phyloP scores from a whole-genome alignment of 2,113 vertebrate genomes.

The Pycnonotus jocosus region DNA sequence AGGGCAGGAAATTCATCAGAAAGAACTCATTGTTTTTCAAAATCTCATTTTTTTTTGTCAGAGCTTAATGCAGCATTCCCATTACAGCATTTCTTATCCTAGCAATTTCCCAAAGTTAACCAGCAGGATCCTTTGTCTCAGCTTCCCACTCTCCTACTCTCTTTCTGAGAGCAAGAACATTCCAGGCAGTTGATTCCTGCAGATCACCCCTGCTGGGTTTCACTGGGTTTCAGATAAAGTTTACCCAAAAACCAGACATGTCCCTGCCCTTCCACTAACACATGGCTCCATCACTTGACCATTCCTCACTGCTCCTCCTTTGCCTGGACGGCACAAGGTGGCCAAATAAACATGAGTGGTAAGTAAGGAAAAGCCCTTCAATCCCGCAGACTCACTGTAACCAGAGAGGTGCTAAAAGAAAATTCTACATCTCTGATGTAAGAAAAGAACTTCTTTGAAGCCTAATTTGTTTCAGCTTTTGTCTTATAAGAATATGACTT shows the following conservation, averaged over 20 bases:
- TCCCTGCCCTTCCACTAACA: not conserved
- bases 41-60: not conserved
- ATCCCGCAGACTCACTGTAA: not conserved
- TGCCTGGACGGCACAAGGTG: not conserved
- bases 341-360: not conserved
- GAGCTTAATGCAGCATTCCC: not conserved
- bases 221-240: not conserved
- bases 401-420: not conserved
- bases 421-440: not conserved
- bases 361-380: not conserved
- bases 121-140: not conserved
- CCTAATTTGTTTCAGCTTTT: not conserved
- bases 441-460: not conserved
- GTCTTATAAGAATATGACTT: not conserved
- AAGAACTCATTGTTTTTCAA: not conserved
- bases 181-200: not conserved
- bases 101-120: not conserved
- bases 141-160: not conserved
- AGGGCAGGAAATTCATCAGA: not conserved
- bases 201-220: not conserved
- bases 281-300: rapidly evolving
- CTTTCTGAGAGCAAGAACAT: not conserved
- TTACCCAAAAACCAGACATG: not conserved
- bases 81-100: not conserved
- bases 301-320: not conserved